Base-by-base conservation (phyloP, 1,140 invertebrate genomes). In the Meteorus sp. region DNA sequence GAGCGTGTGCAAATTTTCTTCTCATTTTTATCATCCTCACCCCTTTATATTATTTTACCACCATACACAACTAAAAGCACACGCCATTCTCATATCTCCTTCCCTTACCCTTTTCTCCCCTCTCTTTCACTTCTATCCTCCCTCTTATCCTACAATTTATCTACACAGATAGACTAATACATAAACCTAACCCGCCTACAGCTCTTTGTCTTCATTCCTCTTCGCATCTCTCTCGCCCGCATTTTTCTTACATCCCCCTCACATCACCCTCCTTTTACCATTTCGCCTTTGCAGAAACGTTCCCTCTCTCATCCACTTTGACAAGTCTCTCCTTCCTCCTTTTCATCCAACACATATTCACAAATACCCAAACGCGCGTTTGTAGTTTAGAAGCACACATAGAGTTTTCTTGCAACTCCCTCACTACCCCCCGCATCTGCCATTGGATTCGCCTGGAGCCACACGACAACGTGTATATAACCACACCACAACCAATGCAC, bases 231-330 rank as follows among this genome's bases (percentile, higher is more conserved):
- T 17, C 58, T 56, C 29, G n/a, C n/a, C n/a, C 27, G 51, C 50
- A 65, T 65, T 65, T 65, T 65, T 65, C 63, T 65, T 62, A 65
- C 54, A 41, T 65, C 33, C 58, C 43, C 60, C 56, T 60, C 33
- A 17, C 59, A 15, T 23, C 47, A 2, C 35, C 1, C 55, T 8
- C 39, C 33, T 43, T 53, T 50, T 19, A n/a, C 33, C 22, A 22
- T 11, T 15, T 23, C 17, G 31, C 48, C 56, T 44, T 39, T 41
- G 43, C 39, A 29, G 29, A 22, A 17, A 27, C 23, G n/a, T 17
- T 48, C n/a, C 31, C 25, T 61, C 48, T 56, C 61, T 20, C 41
- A 29, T 44, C 44, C 15, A 60, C 47, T 8, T 11, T n/a, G n/a
- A n/a, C n/a, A n/a, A n/a, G n/a, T n/a, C n/a, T n/a, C n/a, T n/a